Evolutionary conservation across 2,797 vertebrate genomes (phyloP).

Genomic region (Pangasius djambal): DNA sequence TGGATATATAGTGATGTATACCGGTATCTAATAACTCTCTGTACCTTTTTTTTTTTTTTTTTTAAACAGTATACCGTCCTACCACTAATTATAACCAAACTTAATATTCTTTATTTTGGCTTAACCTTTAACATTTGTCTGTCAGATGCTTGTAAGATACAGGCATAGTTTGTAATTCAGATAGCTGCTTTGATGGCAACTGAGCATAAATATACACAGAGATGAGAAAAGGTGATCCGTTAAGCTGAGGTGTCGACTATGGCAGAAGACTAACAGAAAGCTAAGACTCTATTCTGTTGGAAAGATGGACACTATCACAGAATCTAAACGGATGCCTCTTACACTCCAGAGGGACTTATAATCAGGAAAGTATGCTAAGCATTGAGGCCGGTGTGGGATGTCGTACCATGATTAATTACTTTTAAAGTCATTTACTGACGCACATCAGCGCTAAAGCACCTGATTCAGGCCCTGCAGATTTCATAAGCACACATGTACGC

Average conservation of each 20-base stretch:
- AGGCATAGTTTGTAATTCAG: neutral
- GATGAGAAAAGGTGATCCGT: neutral
- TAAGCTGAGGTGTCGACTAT: neutral
- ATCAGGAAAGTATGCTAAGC: neutral
- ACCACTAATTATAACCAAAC: constrained; percentile 16
- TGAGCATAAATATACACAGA: neutral
- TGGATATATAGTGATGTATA: neutral
- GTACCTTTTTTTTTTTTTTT: neutral
- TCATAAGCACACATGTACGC: neutral
- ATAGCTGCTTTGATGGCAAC: neutral
- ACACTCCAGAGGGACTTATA: neutral
- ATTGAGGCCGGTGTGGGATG: neutral
- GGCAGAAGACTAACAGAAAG: neutral
- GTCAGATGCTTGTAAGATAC: neutral
- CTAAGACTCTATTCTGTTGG: neutral
- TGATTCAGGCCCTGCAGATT: constrained; percentile 20
- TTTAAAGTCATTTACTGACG: neutral
- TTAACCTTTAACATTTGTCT: neutral
- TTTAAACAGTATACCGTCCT: neutral
- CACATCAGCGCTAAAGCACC: neutral
- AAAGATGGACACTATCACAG: neutral
- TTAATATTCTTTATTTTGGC: neutral
- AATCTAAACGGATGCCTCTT: neutral
- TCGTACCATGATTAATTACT: neutral
- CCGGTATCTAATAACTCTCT: neutral